Evolutionary conservation across 2,113 vertebrate species (phyloP).

Genomic region (Laticauda colubrina): DNA sequence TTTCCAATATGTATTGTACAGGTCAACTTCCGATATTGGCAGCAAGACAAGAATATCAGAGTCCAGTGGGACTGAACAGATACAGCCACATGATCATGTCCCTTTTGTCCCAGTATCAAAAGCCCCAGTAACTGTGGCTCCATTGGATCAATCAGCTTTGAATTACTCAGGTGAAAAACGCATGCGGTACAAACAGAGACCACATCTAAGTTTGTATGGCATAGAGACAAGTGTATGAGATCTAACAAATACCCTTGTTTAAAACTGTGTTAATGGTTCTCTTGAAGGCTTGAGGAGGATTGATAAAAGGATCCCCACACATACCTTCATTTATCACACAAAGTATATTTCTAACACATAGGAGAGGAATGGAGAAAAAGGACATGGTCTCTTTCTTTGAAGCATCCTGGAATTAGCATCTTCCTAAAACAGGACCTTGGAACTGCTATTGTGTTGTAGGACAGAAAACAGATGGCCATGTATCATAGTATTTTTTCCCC

Average conservation of each 20-base stretch:
- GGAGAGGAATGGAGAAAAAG: constrained; percentile 24
- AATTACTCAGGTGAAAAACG: constrained; percentile 89
- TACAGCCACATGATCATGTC: constrained; percentile 77
- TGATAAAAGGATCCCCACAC: constrained; percentile 1
- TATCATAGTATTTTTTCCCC: not conserved
- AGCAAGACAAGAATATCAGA: constrained; percentile 85
- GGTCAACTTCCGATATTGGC: constrained; percentile 91
- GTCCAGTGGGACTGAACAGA: constrained; percentile 75
- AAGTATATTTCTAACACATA: not conserved
- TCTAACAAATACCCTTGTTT: constrained; percentile 17
- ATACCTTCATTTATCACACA: constrained; percentile 13
- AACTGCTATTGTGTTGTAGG: not conserved
- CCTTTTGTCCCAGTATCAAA: constrained; percentile 77
- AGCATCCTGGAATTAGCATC: constrained; percentile 9
- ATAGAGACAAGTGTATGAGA: not conserved
- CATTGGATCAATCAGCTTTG: constrained; percentile 83
- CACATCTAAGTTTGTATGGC: constrained; percentile 7
- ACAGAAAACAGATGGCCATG: constrained; percentile 13
- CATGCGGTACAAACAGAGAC: not conserved
- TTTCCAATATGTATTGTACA: constrained; percentile 50
- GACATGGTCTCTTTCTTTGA: constrained; percentile 7
- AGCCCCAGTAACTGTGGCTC: constrained; percentile 79
- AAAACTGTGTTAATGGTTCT: constrained; percentile 10
- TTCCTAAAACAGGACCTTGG: constrained; percentile 21
- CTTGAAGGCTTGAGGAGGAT: not conserved